Conservation (phyloP, 2,113 vertebrate genomes). For the Platysternon megacephalum region DNA sequence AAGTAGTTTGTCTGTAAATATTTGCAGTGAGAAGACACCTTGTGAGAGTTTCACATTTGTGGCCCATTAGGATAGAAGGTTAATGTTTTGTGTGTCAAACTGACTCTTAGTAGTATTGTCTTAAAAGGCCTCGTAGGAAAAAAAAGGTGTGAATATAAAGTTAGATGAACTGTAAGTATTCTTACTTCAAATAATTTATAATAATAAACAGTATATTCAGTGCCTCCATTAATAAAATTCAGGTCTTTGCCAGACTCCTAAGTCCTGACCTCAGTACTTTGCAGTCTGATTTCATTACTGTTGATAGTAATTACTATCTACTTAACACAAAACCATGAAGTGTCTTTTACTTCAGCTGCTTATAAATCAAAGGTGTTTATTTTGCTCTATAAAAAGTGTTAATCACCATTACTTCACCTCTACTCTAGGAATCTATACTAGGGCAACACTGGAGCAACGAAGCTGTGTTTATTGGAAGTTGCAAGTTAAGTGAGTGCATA, state of each 20-base stretch:
- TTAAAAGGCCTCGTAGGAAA: background rate
- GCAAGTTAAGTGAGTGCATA: background rate
- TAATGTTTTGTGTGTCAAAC: background rate
- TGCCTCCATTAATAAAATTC: background rate
- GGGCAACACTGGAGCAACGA: background rate
- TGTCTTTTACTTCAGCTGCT: background rate
- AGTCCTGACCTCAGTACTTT: background rate
- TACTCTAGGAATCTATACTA: background rate
- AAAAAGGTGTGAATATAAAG: background rate
- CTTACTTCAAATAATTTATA: slow-evolving; percentile 11
- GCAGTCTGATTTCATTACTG: slow-evolving; percentile 9
- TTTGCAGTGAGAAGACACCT: background rate
- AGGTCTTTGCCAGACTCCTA: background rate
- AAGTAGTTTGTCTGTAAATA: background rate
- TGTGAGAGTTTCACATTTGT: background rate
- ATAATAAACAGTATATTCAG: background rate
- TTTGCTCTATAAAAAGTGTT: background rate
- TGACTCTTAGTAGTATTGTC: background rate
- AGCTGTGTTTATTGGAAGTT: background rate
- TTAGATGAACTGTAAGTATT: background rate
- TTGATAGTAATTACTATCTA: background rate
- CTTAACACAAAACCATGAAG: background rate
- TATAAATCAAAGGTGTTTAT: slow-evolving; percentile 35
- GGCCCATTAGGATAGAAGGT: background rate
- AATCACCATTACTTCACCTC: slow-evolving; percentile 36